Evolutionary conservation across 2,888 invertebrate species (phyloP).

Genomic region (Acleris holmiana): DNA sequence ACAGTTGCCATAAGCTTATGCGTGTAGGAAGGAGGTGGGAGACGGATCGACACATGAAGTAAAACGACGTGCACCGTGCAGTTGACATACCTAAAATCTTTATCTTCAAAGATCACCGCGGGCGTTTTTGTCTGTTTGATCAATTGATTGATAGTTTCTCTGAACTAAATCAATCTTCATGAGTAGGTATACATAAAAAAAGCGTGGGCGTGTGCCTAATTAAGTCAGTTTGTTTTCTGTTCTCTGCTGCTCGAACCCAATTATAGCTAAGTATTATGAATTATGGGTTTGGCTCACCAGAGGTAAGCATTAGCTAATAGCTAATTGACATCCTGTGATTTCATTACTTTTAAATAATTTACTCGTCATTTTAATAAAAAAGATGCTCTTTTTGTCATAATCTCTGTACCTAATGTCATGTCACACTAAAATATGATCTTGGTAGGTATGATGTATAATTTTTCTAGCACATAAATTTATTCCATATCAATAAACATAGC

Average conservation of each 20-base stretch:
- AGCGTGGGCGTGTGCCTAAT: slow-evolving; percentile 13
- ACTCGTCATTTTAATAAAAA: too few species aligned
- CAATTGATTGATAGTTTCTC: not conserved
- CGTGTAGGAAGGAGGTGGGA: slow-evolving; percentile 1
- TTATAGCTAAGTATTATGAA: not conserved
- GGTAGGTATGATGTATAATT: too few species aligned
- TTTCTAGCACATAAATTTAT: not conserved
- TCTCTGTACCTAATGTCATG: too few species aligned
- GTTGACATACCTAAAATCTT: too few species aligned
- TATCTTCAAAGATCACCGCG: too few species aligned
- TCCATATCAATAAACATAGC: not conserved
- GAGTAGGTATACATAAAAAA: not conserved
- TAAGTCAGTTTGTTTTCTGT: slow-evolving; percentile 13
- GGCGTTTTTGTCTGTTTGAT: not conserved
- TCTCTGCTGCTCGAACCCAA: slow-evolving; percentile 9
- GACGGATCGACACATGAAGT: not conserved
- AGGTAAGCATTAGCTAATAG: slow-evolving; percentile 8
- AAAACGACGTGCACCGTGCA: too few species aligned
- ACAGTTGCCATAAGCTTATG: not conserved
- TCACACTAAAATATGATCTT: too few species aligned
- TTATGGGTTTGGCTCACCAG: slow-evolving; percentile 2
- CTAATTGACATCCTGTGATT: not conserved
- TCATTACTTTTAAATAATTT: not conserved
- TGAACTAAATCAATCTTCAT: slow-evolving; percentile 16
- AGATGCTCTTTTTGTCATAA: too few species aligned